Evolutionary conservation across 1,140 invertebrate species (phyloP).

Genomic region (Vanessa atalanta): DNA sequence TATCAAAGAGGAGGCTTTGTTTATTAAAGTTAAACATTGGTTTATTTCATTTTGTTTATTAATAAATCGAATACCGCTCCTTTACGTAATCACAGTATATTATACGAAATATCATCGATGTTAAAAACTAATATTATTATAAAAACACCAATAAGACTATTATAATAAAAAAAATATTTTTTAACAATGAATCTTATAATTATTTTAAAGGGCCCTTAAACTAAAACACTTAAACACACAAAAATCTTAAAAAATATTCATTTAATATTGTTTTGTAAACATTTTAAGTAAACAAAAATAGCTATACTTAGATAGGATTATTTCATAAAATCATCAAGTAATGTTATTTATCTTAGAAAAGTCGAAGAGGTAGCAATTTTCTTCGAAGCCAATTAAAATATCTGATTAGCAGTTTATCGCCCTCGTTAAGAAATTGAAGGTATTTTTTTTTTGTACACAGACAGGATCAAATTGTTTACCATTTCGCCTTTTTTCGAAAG

Average conservation of each 20-base stretch:
- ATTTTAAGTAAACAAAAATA: conserved; percentile 13
- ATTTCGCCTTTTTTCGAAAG: conserved; percentile 34
- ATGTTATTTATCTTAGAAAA: conserved; percentile 16
- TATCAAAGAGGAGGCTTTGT: neutral
- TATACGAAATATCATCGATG: neutral
- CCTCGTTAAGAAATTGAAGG: conserved; percentile 32
- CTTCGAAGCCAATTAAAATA: conserved; percentile 36
- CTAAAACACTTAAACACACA: neutral
- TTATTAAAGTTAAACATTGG: neutral
- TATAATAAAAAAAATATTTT: neutral
- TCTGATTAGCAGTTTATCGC: conserved; percentile 31
- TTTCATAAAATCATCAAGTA: conserved; percentile 16
- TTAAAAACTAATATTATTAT: neutral
- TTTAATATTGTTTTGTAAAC: neutral
- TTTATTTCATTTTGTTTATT: neutral
- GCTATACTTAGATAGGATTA: neutral
- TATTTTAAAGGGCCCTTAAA: no score
- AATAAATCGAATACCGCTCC: no score
- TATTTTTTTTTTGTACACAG: conserved; percentile 14
- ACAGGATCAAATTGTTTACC: conserved; percentile 44
- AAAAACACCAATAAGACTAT: neutral
- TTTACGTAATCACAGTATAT: neutral
- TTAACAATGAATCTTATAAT: no score
- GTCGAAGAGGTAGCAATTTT: conserved; percentile 14
- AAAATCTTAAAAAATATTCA: neutral